These are phyloP conservation scores for Ectobius pallidus DNA, from an alignment of 2,888 invertebrate genomes.

Conservation along the genomic window DNA sequence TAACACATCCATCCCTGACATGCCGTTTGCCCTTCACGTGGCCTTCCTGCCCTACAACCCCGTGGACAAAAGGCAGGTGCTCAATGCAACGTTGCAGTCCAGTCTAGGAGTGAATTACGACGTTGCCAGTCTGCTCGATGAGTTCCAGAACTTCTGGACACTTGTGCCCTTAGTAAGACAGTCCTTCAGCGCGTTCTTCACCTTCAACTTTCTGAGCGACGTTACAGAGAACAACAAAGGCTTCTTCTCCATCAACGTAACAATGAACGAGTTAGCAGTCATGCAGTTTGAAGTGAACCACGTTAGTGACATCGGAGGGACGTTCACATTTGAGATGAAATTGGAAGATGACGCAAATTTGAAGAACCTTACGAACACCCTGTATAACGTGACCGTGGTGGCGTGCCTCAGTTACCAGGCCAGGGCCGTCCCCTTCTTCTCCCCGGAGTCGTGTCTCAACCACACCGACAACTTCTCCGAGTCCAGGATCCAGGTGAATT, in stretches of 20 bases:
- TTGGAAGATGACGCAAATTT: constrained; percentile 64
- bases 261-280: constrained; percentile 66
- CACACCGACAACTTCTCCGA: constrained; percentile 34
- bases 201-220: constrained; percentile 72
- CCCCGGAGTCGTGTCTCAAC: constrained; percentile 43
- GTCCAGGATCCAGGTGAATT: constrained; percentile 43
- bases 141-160: constrained; percentile 33
- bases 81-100: neutral
- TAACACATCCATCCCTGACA: too few relatives aligned
- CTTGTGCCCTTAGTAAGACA: constrained; percentile 58
- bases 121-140: neutral
- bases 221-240: constrained; percentile 68
- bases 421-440: constrained; percentile 2
- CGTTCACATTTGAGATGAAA: constrained; percentile 72
- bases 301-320: constrained; percentile 80
- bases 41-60: neutral
- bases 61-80: neutral
- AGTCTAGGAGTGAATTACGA: neutral
- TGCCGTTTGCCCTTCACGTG: neutral
- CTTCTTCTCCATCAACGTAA: constrained; percentile 67
- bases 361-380: constrained; percentile 14
- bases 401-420: constrained; percentile 37
- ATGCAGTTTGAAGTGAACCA: constrained; percentile 74
- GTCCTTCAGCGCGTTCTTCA: constrained; percentile 75
- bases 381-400: constrained; percentile 46